Percentiles rank a stretch among this genome's conserved stretches.
Evolutionary conservation across 2,888 invertebrate species (phyloP).

Genomic region (Periphyllus acericola): DNA sequence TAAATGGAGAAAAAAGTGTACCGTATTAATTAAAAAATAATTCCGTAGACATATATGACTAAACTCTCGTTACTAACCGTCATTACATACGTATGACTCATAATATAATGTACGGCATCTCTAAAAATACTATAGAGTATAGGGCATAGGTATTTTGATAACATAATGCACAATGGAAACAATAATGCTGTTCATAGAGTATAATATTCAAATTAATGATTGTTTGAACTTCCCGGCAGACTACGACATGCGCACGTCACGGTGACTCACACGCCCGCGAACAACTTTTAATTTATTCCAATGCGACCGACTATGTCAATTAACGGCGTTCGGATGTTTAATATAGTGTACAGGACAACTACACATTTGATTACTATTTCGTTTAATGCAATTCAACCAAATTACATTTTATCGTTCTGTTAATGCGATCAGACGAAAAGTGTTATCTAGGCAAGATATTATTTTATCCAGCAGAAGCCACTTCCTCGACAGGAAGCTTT

Average conservation of each 20-base stretch:
- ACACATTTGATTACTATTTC: neutral
- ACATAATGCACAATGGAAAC: too few species aligned
- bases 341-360: too few species aligned
- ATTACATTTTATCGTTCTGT: neutral
- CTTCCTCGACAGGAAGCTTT: too few species aligned
- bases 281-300: neutral
- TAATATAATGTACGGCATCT: neutral
- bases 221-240: too few species aligned
- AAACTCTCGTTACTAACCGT: too few species aligned
- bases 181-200: too few species aligned
- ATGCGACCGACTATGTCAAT: slow-evolving; percentile 4
- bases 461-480: too few species aligned
- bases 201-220: too few species aligned
- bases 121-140: too few species aligned
- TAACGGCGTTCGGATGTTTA: neutral
- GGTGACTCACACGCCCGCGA: neutral
- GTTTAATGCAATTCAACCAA: neutral
- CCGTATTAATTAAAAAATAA: neutral
- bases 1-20: neutral
- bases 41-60: neutral
- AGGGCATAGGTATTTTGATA: too few species aligned
- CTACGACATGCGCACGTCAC: neutral
- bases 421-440: neutral
- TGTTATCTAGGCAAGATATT: too few species aligned
- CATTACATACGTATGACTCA: neutral